Evolutionary conservation across 2,113 vertebrate species (phyloP), one percentile per base, ranked within the genome.

Genomic region (Colius striatus): DNA sequence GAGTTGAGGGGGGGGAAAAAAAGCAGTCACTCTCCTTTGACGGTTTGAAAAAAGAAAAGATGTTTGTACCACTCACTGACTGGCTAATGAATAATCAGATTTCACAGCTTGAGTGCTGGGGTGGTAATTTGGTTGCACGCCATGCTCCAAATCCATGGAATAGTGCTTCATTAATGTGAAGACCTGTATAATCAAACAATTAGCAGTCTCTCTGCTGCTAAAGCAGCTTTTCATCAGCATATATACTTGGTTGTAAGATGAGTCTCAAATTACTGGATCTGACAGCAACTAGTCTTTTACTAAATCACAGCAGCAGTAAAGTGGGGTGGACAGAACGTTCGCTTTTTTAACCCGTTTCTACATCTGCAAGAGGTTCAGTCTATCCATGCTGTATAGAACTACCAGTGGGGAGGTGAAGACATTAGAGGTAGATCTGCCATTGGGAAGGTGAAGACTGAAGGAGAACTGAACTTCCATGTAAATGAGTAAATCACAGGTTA

Each of bases 161-260:
- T 98, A 99, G 98, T 98, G 98, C 99, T 99, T 99, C 99, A 99
- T 99, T 99, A 99, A 99, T 98, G 98, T 99, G 99, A 98, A 99
- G 99, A 99, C 99, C 99, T 99, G 99, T 99, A 99, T 99, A 99
- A 99, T 99, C 99, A 99, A 99, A 99, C 99, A 99, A 99, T 99
- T 99, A 99, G 98, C 98, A 98, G 98, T 98, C 98, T 98, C 98
- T 98, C 98, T 98, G 97, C 97, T 98, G 97, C 91, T 97, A 98
- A 98, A 98, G 98, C 98, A 98, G 99, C 98, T 98, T 98, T 99
- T 98, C 98, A 99, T 99, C 98, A 99, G 98, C 98, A 98, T 98
- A 98, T 98, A 98, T 97, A 98, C 97, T 99, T 98, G 77, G 86
- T 97, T 91, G 96, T 97, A 98, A 98, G 98, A 98, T 97, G 98